These are phyloP conservation scores for Spermophilus dauricus DNA, from an alignment of 2,113 vertebrate species.

Conservation along the genomic window DNA sequence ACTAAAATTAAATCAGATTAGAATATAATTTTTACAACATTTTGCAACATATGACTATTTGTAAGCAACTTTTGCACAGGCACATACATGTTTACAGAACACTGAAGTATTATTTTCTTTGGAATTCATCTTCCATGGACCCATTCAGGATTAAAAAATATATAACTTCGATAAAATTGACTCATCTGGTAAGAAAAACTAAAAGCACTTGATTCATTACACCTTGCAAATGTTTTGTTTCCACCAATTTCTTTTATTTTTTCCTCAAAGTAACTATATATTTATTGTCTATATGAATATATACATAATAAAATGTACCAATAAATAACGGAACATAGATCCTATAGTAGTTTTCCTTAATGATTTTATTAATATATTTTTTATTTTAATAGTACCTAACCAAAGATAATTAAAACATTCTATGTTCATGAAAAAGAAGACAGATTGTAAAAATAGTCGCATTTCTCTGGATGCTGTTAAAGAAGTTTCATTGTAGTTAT, in stretches of 20 bases:
- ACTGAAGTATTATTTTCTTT: slow-evolving; percentile 76
- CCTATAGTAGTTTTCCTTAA: background rate
- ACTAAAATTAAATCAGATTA: slow-evolving; percentile 66
- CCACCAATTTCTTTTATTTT: slow-evolving; percentile 55
- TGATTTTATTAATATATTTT: slow-evolving; percentile 51
- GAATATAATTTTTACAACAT: slow-evolving; percentile 66
- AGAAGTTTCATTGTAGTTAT: background rate
- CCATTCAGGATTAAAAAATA: slow-evolving; percentile 77
- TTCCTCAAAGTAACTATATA: slow-evolving; percentile 52
- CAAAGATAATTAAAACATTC: slow-evolving; percentile 67
- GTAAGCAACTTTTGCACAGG: slow-evolving; percentile 79
- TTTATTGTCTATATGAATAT: slow-evolving; percentile 55
- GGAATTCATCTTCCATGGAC: slow-evolving; percentile 69
- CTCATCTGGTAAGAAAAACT: slow-evolving; percentile 69
- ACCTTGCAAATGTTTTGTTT: slow-evolving; percentile 64
- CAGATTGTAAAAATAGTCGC: slow-evolving; percentile 28
- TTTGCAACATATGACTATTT: slow-evolving; percentile 79
- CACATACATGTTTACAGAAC: slow-evolving; percentile 79
- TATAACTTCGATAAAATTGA: slow-evolving; percentile 72
- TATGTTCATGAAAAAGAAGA: slow-evolving; percentile 36
- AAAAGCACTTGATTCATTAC: slow-evolving; percentile 49
- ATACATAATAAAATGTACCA: slow-evolving; percentile 21
- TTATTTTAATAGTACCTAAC: slow-evolving; percentile 49
- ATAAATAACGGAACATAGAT: background rate
- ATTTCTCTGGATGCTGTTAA: background rate